These are phyloP conservation scores for Cheilosia urbana DNA, from an alignment of 2,888 invertebrate species.

Conservation along the genomic window DNA sequence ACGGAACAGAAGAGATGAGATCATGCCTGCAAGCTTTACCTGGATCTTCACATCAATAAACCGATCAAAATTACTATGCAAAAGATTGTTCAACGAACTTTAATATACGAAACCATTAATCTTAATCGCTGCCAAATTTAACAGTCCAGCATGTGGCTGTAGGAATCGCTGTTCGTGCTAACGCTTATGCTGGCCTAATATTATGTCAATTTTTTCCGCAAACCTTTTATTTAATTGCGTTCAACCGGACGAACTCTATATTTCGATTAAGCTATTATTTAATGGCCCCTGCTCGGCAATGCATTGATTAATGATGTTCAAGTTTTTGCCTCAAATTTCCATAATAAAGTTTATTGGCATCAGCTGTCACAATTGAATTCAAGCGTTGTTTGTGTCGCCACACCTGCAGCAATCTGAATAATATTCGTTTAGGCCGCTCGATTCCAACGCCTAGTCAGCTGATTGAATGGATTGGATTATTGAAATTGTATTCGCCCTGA, in stretches of 20 bases:
- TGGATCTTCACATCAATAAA: too few species aligned
- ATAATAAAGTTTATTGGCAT: slow-evolving; percentile 22
- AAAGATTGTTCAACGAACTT: too few species aligned
- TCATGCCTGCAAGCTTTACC: too few species aligned
- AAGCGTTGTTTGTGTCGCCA: slow-evolving; percentile 1
- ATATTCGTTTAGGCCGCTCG: not conserved
- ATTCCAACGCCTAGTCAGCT: slow-evolving; percentile 33
- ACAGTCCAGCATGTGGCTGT: too few species aligned
- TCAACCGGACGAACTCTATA: slow-evolving; percentile 17
- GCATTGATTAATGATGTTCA: slow-evolving; percentile 34
- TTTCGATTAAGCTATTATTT: slow-evolving; percentile 21
- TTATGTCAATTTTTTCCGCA: not conserved
- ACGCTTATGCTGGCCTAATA: too few species aligned
- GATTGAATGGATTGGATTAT: slow-evolving; percentile 27
- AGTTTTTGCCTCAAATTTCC: slow-evolving; percentile 16
- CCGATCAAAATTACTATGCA: too few species aligned
- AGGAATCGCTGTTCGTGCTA: too few species aligned
- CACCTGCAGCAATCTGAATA: not conserved
- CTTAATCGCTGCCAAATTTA: too few species aligned
- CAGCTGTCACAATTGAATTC: not conserved
- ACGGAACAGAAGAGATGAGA: too few species aligned
- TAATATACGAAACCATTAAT: too few species aligned
- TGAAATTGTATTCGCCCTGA: slow-evolving; percentile 31
- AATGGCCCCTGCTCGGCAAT: slow-evolving; percentile 14
- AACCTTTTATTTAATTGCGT: slow-evolving; percentile 20